A percentile compares a stretch with the other conserved stretches of the same genome.
Evolutionary conservation across 2,888 invertebrate species (phyloP).

Genomic region (Phortica okadai): DNA sequence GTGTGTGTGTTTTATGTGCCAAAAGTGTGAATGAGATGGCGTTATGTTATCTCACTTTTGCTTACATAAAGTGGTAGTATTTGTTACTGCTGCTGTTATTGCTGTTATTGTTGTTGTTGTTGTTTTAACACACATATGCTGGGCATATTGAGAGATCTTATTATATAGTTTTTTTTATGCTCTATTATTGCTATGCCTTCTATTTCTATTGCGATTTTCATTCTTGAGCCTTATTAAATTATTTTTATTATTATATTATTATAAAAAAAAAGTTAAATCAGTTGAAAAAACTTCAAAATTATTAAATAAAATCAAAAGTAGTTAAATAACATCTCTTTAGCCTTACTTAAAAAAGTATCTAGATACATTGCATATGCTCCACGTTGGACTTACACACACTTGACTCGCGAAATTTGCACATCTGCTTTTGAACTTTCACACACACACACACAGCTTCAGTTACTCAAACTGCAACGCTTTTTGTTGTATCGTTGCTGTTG

Average conservation of each 20-base stretch:
- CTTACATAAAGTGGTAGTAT: too few species aligned
- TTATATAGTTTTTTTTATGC: conserved; percentile 8
- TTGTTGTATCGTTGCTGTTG: conserved; percentile 45
- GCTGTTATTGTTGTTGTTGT: not conserved
- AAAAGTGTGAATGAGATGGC: conserved; percentile 21
- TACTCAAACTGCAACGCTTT: conserved; percentile 50
- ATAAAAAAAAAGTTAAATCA: not conserved
- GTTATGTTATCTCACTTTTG: not conserved
- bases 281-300: not conserved
- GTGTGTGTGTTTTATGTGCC: conserved; percentile 6
- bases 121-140: conserved; percentile 16
- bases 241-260: not conserved
- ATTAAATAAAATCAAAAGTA: not conserved
- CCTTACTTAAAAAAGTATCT: conserved; percentile 50
- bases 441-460: not conserved
- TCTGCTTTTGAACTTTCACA: conserved; percentile 57
- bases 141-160: conserved; percentile 23
- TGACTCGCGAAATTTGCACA: conserved; percentile 60
- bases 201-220: not conserved
- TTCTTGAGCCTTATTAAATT: not conserved
- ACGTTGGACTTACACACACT: conserved; percentile 55
- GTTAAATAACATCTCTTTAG: too few species aligned
- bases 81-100: not conserved
- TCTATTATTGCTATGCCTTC: not conserved
- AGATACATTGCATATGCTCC: conserved; percentile 74